Percentiles rank a stretch among this genome's conserved stretches.
Conservation (phyloP, 2,888 invertebrate genomes). For the Thecocarcelia acutangulata region DNA sequence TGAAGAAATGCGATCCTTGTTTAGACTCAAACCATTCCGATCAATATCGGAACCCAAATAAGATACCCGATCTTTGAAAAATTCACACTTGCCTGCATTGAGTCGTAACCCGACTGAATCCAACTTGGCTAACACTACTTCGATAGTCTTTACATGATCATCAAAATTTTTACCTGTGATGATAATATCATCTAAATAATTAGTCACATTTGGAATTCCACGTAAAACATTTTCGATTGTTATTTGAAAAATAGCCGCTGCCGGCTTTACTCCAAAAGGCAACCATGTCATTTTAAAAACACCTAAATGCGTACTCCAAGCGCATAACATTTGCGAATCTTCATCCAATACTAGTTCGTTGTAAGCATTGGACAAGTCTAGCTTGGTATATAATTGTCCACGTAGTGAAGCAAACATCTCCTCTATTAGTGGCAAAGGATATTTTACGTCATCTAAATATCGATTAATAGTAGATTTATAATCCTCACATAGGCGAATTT, state of each 20-base stretch:
- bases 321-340: constrained; percentile 21
- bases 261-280: constrained; percentile 43
- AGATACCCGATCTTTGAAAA: constrained; percentile 52
- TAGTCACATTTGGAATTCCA: constrained; percentile 34
- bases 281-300: constrained; percentile 49
- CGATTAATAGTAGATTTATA: constrained; percentile 17
- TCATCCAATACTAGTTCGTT: not conserved
- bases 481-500: constrained; percentile 17
- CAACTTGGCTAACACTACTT: constrained; percentile 45
- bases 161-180: constrained; percentile 30
- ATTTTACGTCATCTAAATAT: constrained; percentile 8
- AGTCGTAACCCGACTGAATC: constrained; percentile 8
- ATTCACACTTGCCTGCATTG: constrained; percentile 37
- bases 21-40: constrained; percentile 35
- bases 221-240: constrained; percentile 42
- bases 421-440: not conserved
- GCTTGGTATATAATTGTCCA: not conserved
- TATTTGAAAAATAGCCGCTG: constrained; percentile 53
- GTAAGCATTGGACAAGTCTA: constrained; percentile 21
- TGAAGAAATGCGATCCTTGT: constrained; percentile 33
- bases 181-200: constrained; percentile 58
- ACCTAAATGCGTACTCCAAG: constrained; percentile 50
- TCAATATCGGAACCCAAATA: constrained; percentile 52
- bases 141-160: constrained; percentile 44
- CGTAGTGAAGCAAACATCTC: constrained; percentile 3